Conservation (phyloP, 2,888 invertebrate genomes). For the Dascillus cervinus region DNA sequence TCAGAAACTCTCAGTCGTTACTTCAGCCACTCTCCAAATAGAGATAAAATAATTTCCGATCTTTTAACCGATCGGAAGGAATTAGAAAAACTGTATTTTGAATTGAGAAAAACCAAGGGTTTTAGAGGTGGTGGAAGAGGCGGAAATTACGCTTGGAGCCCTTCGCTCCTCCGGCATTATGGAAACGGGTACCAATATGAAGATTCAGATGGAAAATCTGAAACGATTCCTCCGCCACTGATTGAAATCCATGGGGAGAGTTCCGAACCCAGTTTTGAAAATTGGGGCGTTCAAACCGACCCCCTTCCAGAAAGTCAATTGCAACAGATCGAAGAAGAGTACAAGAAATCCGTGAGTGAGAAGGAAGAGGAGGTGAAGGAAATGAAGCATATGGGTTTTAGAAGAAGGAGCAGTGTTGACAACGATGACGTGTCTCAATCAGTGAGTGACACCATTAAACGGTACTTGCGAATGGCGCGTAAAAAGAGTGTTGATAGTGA, state of each 20-base stretch:
- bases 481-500: constrained; percentile 80
- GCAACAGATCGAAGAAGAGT: constrained; percentile 43
- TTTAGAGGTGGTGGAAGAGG: constrained; percentile 37
- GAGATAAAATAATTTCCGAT: constrained; percentile 64
- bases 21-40: constrained; percentile 56
- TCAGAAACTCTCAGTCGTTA: constrained; percentile 61
- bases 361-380: constrained; percentile 42
- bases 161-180: constrained; percentile 20
- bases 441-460: constrained; percentile 79
- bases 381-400: constrained; percentile 30
- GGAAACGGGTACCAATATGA: constrained; percentile 23
- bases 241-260: constrained; percentile 60
- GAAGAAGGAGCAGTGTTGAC: constrained; percentile 71
- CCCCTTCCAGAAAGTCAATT: constrained; percentile 52
- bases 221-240: constrained; percentile 54
- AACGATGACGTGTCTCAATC: constrained; percentile 81
- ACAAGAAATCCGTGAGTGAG: constrained; percentile 39
- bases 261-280: constrained; percentile 43
- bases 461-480: constrained; percentile 78
- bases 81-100: constrained; percentile 65
- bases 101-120: constrained; percentile 59
- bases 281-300: constrained; percentile 53
- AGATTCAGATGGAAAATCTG: constrained; percentile 29
- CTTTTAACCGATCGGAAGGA: constrained; percentile 65
- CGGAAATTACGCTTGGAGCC: constrained; percentile 21